These are phyloP conservation scores for Lichenostomus cassidix DNA, from an alignment of 2,113 vertebrate species.

Conservation along the genomic window DNA sequence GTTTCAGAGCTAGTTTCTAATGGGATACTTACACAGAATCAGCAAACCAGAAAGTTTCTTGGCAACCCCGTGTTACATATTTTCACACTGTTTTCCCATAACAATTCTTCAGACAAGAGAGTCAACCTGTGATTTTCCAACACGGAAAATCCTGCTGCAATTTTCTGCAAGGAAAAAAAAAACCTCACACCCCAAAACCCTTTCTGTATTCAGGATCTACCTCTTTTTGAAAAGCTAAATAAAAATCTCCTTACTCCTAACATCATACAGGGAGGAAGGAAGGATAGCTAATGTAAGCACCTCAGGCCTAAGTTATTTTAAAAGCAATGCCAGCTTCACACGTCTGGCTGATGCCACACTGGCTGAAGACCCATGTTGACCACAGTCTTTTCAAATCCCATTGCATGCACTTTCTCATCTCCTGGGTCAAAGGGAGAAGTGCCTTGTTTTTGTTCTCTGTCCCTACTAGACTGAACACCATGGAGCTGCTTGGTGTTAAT, in stretches of 20 bases:
- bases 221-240: background rate
- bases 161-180: background rate
- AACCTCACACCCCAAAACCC: background rate
- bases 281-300: background rate
- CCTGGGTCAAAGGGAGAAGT: background rate
- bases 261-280: background rate
- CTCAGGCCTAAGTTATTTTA: background rate
- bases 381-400: background rate
- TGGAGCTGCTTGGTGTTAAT: background rate
- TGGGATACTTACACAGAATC: background rate
- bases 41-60: background rate
- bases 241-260: background rate
- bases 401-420: background rate
- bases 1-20: background rate
- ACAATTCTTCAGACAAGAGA: background rate
- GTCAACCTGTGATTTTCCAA: background rate
- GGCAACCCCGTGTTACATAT: background rate
- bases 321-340: background rate
- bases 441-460: background rate
- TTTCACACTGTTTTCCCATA: background rate
- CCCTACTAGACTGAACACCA: background rate
- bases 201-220: background rate
- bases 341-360: background rate
- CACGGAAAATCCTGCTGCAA: background rate
- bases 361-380: background rate